phyloP scores from a whole-genome alignment of 2,888 invertebrate species.

The Acanthosepion esculentum region DNA sequence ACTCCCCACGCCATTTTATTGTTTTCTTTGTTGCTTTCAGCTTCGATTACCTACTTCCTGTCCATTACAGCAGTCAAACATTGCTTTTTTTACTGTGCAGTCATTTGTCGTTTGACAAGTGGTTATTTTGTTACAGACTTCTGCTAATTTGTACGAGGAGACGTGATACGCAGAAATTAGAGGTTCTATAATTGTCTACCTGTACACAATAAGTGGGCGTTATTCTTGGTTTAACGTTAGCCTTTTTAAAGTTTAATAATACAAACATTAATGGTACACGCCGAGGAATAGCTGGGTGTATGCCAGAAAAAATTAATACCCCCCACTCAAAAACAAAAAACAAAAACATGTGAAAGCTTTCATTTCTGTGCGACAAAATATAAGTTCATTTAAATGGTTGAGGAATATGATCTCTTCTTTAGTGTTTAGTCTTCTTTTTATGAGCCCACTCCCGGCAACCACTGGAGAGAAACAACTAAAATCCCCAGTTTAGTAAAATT shows the following conservation, averaged over 20 bases:
- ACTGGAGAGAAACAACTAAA: neutral
- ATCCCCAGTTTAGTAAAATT: too few relatives aligned
- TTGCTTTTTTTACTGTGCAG: neutral
- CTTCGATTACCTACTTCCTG: constrained; percentile 33
- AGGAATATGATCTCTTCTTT: neutral
- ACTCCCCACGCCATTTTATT: constrained; percentile 12
- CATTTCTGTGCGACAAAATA: neutral
- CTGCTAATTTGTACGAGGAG: constrained; percentile 1
- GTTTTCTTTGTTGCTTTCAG: constrained; percentile 14
- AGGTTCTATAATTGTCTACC: neutral
- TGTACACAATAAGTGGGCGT: neutral
- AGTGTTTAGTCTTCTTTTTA: neutral
- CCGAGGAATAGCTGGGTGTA: neutral
- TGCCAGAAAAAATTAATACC: neutral
- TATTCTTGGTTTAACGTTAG: neutral
- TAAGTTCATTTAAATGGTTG: neutral
- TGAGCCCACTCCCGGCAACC: neutral
- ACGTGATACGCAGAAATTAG: constrained; percentile 33
- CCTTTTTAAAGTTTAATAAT: neutral
- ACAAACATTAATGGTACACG: neutral
- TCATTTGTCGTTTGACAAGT: constrained; percentile 23
- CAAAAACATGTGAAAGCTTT: neutral
- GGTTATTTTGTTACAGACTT: neutral
- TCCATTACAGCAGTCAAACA: neutral
- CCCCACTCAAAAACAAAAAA: too few relatives aligned